Evolutionary conservation across 2,888 invertebrate species (phyloP).

Genomic region (Xanthostigma xanthostigma): DNA sequence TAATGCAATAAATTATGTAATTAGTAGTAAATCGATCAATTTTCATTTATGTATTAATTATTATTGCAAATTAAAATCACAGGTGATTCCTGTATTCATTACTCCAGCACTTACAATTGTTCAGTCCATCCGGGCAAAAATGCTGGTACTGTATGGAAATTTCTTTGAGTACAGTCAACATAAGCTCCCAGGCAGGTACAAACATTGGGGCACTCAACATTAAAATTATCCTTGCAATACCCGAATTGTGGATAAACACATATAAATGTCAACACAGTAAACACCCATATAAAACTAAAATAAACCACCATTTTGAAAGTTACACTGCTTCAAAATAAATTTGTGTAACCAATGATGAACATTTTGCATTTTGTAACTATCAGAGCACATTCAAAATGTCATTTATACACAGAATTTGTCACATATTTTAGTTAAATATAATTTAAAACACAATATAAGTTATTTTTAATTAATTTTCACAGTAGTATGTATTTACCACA

Average conservation of each 20-base stretch:
- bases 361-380: neutral
- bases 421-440: no score
- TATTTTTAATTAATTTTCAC: no score
- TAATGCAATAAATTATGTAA: no score
- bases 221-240: neutral
- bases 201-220: slow-evolving; percentile 44
- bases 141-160: slow-evolving; percentile 51
- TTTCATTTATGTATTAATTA: no score
- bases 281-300: slow-evolving; percentile 20
- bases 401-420: no score
- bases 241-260: neutral
- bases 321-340: slow-evolving; percentile 4
- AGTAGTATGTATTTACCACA: no score
- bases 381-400: no score
- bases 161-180: slow-evolving; percentile 60
- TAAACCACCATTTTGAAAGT: slow-evolving; percentile 32
- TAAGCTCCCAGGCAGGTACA: slow-evolving; percentile 59
- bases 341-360: neutral
- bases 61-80: slow-evolving; percentile 8
- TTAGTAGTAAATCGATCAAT: no score
- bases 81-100: slow-evolving; percentile 17
- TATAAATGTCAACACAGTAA: slow-evolving; percentile 18
- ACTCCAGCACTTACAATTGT: slow-evolving; percentile 45
- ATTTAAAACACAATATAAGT: no score
- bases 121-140: slow-evolving; percentile 62